These are phyloP conservation scores for Siderastrea radians DNA, from an alignment of 92 coral and sea anemone species.

Conservation along the genomic window DNA sequence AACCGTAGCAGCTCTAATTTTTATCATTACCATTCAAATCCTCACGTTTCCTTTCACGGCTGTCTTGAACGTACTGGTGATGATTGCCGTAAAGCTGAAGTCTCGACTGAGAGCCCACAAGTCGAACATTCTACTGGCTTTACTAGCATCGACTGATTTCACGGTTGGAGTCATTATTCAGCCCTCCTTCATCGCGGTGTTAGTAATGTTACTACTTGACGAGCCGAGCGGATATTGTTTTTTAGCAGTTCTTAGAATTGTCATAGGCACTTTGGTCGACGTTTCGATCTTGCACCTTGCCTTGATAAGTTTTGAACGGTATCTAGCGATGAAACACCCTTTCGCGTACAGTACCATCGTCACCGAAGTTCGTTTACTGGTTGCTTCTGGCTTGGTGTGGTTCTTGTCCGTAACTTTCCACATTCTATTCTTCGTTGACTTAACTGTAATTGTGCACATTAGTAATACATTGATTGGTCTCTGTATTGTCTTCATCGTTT, in stretches of 20 bases:
- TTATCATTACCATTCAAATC: neutral
- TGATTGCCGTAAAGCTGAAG: neutral
- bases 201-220: neutral
- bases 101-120: conserved; percentile 9
- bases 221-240: neutral
- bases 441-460: no score
- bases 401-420: no score
- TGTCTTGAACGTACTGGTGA: conserved; percentile 24
- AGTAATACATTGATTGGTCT: no score
- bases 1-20: no score
- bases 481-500: no score
- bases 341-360: neutral
- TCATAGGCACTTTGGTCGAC: neutral
- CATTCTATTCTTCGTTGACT: no score
- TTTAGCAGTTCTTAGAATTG: neutral
- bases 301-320: neutral
- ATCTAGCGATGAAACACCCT: conserved; percentile 3
- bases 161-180: conserved; percentile 24
- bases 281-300: conserved; percentile 4
- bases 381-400: conserved; percentile 9
- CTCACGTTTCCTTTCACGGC: conserved; percentile 14
- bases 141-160: conserved; percentile 28
- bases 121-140: conserved; percentile 4
- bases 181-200: conserved; percentile 2
- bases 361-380: neutral